These are phyloP conservation scores for Lordiphosa clarofinis DNA, from an alignment of 1,140 invertebrate species.

Conservation along the genomic window DNA sequence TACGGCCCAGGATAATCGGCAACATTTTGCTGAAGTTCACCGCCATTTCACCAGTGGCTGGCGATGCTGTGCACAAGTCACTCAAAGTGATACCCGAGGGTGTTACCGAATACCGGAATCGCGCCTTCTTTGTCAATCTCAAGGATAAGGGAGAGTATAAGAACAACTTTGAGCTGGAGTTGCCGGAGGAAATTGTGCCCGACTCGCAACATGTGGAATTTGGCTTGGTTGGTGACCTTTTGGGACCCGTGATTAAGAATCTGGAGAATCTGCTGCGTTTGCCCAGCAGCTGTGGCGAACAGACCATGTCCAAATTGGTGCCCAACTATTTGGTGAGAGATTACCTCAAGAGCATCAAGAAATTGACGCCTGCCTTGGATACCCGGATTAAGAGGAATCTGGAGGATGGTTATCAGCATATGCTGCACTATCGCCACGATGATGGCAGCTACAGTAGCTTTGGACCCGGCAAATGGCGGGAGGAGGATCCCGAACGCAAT, in stretches of 20 bases:
- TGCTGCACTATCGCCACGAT: conserved; percentile 91
- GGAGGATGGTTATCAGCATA: conserved; percentile 94
- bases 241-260: conserved; percentile 89
- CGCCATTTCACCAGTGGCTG: conserved; percentile 84
- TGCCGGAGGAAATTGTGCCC: too few relatives aligned
- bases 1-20: too few relatives aligned
- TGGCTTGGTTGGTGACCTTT: conserved; percentile 87
- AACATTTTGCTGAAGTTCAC: too few relatives aligned
- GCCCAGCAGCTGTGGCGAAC: conserved; percentile 96
- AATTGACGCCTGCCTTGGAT: conserved; percentile 82
- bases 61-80: conserved; percentile 86
- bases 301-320: conserved; percentile 95
- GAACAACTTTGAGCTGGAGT: too few relatives aligned
- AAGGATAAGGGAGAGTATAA: conserved; percentile 81
- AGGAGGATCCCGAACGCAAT: conserved; percentile 71
- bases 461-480: conserved; percentile 81
- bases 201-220: too few relatives aligned
- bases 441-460: conserved; percentile 98
- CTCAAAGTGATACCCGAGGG: conserved; percentile 90
- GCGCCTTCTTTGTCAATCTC: conserved; percentile 89
- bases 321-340: conserved; percentile 93
- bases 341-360: conserved; percentile 82
- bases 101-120: conserved; percentile 88
- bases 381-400: conserved; percentile 88
- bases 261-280: conserved; percentile 88